These are phyloP conservation scores for Variabilichromis moorii DNA, from an alignment of 2,113 vertebrate species.

Conservation along the genomic window DNA sequence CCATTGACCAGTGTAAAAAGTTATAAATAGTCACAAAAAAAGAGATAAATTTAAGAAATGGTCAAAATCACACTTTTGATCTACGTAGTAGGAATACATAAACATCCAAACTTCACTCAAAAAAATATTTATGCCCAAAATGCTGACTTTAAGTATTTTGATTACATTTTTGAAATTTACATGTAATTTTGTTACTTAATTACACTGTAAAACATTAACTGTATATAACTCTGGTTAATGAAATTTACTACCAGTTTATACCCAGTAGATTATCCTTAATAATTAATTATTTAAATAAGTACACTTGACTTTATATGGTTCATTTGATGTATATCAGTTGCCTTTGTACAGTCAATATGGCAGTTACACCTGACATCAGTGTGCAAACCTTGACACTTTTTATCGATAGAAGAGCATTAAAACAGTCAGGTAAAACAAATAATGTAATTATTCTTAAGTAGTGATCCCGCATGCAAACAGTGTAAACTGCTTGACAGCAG, in stretches of 20 bases:
- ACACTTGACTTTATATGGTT: background rate
- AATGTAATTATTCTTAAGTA: background rate
- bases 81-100: background rate
- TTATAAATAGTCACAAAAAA: background rate
- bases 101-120: background rate
- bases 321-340: background rate
- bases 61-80: background rate
- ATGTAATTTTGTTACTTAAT: background rate
- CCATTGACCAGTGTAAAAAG: background rate
- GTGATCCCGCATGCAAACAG: background rate
- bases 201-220: background rate
- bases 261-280: background rate
- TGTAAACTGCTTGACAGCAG: background rate
- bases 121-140: background rate
- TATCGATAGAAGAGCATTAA: background rate
- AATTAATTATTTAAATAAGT: background rate
- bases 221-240: background rate
- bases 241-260: background rate
- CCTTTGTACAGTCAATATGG: background rate
- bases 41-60: background rate
- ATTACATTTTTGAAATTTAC: background rate
- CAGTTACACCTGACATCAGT: background rate
- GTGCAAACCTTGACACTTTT: background rate
- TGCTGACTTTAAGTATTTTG: background rate
- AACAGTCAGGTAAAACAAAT: background rate